Conservation (phyloP, 2,113 vertebrate genomes). For the Macrotus californicus region DNA sequence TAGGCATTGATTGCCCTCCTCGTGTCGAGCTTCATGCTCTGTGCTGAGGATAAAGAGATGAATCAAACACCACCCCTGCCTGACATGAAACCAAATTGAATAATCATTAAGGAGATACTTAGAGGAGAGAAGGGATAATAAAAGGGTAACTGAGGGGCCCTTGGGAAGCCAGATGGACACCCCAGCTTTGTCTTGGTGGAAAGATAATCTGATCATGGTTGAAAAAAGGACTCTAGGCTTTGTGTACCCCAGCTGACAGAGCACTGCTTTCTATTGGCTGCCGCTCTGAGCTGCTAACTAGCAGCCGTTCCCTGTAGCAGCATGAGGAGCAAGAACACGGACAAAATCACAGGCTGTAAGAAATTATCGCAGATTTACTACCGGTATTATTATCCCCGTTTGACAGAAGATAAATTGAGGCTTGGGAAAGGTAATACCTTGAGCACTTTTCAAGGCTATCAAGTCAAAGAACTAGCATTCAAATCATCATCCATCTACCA, state of each 20-base stretch:
- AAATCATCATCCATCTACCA: background rate
- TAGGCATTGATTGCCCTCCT: background rate
- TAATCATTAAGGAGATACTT: background rate
- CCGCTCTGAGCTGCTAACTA: background rate
- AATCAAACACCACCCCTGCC: background rate
- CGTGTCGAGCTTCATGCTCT: background rate
- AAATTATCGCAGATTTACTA: background rate
- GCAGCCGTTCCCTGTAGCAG: background rate
- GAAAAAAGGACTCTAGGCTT: background rate
- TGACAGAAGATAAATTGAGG: background rate
- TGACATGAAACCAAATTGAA: background rate
- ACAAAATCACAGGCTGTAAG: background rate
- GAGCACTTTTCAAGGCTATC: background rate
- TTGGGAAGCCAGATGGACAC: background rate
- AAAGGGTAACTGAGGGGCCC: background rate
- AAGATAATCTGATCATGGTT: background rate
- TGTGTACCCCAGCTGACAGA: background rate
- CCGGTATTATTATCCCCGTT: background rate
- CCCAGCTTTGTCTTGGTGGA: background rate
- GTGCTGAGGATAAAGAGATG: background rate
- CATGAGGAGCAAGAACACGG: background rate
- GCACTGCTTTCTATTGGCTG: background rate
- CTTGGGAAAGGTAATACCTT: background rate
- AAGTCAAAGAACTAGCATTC: background rate
- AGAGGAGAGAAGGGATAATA: background rate